Base-by-base conservation (phyloP, 35 echinoderm and acorn worm species). In the Apostichopus japonicus region DNA sequence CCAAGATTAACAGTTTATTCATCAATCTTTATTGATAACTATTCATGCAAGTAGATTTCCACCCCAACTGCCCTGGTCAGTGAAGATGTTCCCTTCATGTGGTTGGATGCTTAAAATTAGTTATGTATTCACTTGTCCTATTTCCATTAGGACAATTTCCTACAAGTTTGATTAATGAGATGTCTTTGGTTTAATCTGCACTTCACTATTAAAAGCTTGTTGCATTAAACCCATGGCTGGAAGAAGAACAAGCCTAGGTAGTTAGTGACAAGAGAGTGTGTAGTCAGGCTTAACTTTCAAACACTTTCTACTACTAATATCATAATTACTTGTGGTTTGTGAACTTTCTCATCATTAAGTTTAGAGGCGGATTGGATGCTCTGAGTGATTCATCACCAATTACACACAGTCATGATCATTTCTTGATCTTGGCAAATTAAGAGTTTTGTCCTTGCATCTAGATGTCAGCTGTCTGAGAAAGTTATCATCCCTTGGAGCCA, bases 331-430 rank as follows among this genome's bases (percentile, higher is more conserved):
- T 83, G 24, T 22, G 53, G 62, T 61, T 89, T 89, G 33, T 24
- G 61, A 89, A 89, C 61, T 89, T 59, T 13, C 33, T 88, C 58
- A 73, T 88, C 86, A 51, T 73, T 73, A 17, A 24, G 16, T 33
- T 14, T 10, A 59, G 55, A 57, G 55, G 81, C 13, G 10, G 81
- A 24, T 23, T 56, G 5, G 15, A 58, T 53, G 55, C 54, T n/a
- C 86, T 11, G 86, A 89, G 86, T 89, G 86, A 89, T 89, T 89
- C 86, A 89, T 73, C 59, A 73, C 25, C 61, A 19, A 89, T 89
- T 89, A 72, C 67, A 89, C 62, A 63, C 86, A 22, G 24, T 44
- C 52, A 44, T 89, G 86, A 73, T 72, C 63, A 21, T 54, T 52
- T 10, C 14, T 14, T 24, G 5, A 67, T 72, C 23, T 13, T 16